These are phyloP conservation scores for Mnemiopsis leidyi DNA, from an alignment of 37 sponge, comb jelly and placozoan species.

Conservation along the genomic window DNA sequence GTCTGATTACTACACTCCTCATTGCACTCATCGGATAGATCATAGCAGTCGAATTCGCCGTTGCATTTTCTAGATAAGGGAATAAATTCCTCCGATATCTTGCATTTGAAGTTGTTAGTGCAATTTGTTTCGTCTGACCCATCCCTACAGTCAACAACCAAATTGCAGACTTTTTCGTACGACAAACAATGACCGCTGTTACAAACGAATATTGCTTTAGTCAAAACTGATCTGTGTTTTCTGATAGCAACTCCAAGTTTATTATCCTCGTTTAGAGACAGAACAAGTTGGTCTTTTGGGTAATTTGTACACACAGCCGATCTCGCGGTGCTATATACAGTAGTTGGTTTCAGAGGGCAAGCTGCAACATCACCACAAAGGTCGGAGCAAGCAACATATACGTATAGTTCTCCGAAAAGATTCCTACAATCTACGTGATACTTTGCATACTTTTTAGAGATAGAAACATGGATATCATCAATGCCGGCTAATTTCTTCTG, in stretches of 20 bases:
- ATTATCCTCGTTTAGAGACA: neutral
- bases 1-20: neutral
- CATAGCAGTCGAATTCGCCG: constrained; percentile 23
- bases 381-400: neutral
- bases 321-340: neutral
- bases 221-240: neutral
- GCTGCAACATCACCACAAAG: neutral
- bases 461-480: neutral
- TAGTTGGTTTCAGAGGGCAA: neutral
- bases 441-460: neutral
- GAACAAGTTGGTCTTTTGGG: neutral
- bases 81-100: neutral
- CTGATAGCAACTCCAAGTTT: neutral
- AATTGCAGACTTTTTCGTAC: constrained; percentile 1
- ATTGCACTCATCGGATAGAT: constrained; percentile 31
- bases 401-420: neutral
- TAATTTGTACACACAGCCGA: neutral
- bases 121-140: neutral
- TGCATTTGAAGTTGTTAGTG: neutral
- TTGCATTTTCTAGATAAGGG: neutral
- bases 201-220: neutral
- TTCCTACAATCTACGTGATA: neutral
- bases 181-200: neutral
- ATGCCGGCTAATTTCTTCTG: neutral
- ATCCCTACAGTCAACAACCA: constrained; percentile 18